phyloP scores from a whole-genome alignment of 2,888 invertebrate species.

The Apocheima hispidaria region DNA sequence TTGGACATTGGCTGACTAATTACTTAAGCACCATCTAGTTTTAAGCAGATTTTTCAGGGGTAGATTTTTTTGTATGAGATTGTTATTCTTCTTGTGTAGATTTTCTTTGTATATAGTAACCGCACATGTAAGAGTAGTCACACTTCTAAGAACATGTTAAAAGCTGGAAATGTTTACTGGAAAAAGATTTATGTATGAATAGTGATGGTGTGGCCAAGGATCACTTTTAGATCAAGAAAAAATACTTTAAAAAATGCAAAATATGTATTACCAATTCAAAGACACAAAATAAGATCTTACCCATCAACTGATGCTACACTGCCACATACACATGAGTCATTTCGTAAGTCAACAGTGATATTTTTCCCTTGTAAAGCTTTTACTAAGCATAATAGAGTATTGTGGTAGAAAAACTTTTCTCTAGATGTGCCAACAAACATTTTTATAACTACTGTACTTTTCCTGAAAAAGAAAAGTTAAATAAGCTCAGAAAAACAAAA shows the following conservation, averaged over 20 bases:
- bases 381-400: constrained; percentile 87
- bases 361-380: constrained; percentile 87
- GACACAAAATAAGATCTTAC: constrained; percentile 65
- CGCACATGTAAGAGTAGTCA: too few relatives aligned
- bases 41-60: too few relatives aligned
- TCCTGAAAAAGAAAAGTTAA: constrained; percentile 1
- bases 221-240: too few relatives aligned
- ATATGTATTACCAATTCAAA: constrained; percentile 1
- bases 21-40: too few relatives aligned
- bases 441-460: constrained; percentile 4
- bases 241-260: too few relatives aligned
- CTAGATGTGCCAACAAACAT: constrained; percentile 71
- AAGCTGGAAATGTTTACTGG: not conserved
- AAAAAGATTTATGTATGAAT: too few relatives aligned
- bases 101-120: too few relatives aligned
- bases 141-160: too few relatives aligned
- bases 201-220: too few relatives aligned
- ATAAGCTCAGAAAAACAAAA: not conserved
- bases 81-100: too few relatives aligned
- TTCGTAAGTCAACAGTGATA: constrained; percentile 88
- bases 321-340: constrained; percentile 88
- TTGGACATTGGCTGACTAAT: too few relatives aligned
- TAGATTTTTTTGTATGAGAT: too few relatives aligned
- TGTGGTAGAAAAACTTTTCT: constrained; percentile 83
- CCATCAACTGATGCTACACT: constrained; percentile 87